These are phyloP conservation scores for Spisula solida DNA, from an alignment of 2,888 invertebrate species.

Conservation along the genomic window DNA sequence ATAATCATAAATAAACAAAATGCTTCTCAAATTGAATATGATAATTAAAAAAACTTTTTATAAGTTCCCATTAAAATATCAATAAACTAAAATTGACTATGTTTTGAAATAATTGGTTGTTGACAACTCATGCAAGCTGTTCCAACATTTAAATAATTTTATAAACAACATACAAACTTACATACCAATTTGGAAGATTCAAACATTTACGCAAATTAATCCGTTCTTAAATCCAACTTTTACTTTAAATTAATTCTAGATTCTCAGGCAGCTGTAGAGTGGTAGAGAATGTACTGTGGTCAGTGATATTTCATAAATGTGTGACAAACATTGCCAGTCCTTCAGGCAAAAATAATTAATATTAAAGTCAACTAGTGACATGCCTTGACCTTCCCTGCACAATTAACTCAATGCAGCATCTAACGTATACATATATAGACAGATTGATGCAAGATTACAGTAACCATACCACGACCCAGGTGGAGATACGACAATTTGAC, in stretches of 20 bases:
- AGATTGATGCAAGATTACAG: background rate
- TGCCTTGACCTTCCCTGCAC: constrained; percentile 9
- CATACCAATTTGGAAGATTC: background rate
- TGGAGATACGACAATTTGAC: background rate
- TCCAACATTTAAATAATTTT: background rate
- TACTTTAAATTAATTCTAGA: background rate
- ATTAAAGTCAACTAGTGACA: constrained; percentile 20
- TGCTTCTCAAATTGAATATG: too few relatives aligned
- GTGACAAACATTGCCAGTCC: background rate
- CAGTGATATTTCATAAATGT: background rate
- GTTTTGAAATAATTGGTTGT: too few relatives aligned
- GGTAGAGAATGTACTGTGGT: background rate
- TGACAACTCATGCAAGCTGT: too few relatives aligned
- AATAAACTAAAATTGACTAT: too few relatives aligned
- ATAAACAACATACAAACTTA: background rate
- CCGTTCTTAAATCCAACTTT: background rate
- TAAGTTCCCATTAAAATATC: too few relatives aligned
- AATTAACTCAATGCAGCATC: background rate
- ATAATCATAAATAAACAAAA: too few relatives aligned
- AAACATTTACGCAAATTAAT: background rate
- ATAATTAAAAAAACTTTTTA: too few relatives aligned
- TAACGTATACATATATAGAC: background rate
- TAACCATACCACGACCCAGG: background rate
- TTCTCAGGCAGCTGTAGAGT: too few relatives aligned
- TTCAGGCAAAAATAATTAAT: constrained; percentile 15